These are phyloP conservation scores for Prionailurus viverrinus DNA, from an alignment of 2,113 vertebrate genomes.

Conservation along the genomic window DNA sequence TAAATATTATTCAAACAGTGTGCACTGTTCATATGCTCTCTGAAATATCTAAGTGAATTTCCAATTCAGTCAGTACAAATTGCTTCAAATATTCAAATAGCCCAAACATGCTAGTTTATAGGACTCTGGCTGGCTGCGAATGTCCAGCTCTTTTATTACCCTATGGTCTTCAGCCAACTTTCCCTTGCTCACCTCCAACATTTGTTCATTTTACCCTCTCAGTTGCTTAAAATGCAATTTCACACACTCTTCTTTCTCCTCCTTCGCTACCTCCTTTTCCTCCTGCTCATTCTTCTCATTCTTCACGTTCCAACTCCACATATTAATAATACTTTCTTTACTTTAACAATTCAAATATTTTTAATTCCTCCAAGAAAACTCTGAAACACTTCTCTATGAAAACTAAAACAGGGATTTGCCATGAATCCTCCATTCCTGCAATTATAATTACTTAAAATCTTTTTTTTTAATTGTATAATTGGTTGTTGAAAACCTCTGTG, in stretches of 20 bases:
- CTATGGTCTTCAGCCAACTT: neutral
- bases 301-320: neutral
- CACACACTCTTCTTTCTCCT: neutral
- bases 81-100: neutral
- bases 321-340: neutral
- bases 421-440: neutral
- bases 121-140: neutral
- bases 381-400: neutral
- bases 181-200: neutral
- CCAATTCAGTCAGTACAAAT: neutral
- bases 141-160: neutral
- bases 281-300: neutral
- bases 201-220: neutral
- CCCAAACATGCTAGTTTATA: neutral
- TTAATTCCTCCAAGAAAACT: neutral
- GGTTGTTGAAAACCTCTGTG: neutral
- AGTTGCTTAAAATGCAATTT: neutral
- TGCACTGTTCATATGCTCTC: neutral
- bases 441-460: neutral
- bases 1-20: neutral
- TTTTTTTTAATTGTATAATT: neutral
- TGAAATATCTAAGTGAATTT: neutral
- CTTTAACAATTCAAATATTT: neutral
- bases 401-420: neutral
- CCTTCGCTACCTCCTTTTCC: rapidly evolving